Evolutionary conservation across 2,113 vertebrate species (phyloP), one percentile per base, ranked within the genome.

Genomic region (Gavia stellata): DNA sequence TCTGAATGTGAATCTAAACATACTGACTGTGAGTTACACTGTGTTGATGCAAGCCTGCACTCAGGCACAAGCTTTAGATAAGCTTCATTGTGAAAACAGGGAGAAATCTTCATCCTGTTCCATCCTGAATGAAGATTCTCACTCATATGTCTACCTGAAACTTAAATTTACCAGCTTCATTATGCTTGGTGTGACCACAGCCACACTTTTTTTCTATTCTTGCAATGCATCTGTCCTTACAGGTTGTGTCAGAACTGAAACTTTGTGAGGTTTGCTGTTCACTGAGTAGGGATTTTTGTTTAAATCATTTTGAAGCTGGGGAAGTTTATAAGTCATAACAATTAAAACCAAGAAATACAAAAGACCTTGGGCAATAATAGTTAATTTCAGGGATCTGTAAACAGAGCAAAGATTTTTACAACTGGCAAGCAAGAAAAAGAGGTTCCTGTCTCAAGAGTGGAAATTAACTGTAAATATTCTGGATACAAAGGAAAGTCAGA

Each of bases 401-500:
- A 56, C 62, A 81, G 45, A 91, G 4, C 7, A 38, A 85, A 73
- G 16, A 47, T 71, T 79, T 91, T 85, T 67, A 31, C 31, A 79
- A 45, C 5, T 59, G 10, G 9, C 26, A 82, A 59, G 25, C 4
- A 71, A 88, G n/a, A 42, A 47, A 84, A 92, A 58, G 13, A 38
- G 18, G 16, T 63, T 93, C 9, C 16, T 44, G 8, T 33, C 24
- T 92, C 29, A 85, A 62, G 26, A 65, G 31, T 55, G 23, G 52
- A 90, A 96, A 90, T 84, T 42, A 94, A 63, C 47, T 90, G 42
- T 47, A 86, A 92, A 90, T 94, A 83, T 86, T 94, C 34, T 71
- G 26, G 13, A 36, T 83, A 31, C 10, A 71, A 92, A 90, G 9
- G 16, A n/a, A 89, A 85, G 26, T 80, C 44, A 74, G 47, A 86